phyloP scores from a whole-genome alignment of 2,888 invertebrate species.

The Amaurobius ferox region DNA sequence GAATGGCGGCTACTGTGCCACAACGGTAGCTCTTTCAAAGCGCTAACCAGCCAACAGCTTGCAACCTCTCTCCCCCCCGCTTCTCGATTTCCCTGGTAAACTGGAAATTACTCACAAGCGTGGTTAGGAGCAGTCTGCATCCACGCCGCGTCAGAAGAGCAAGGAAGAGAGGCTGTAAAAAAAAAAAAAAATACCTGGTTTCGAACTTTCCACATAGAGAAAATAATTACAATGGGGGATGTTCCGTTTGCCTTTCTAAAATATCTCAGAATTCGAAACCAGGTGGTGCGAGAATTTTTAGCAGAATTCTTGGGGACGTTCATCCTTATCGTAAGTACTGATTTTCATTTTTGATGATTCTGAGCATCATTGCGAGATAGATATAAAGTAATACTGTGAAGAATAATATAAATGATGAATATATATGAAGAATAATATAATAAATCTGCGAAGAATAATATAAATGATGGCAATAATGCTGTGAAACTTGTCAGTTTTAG shows the following conservation, averaged over 20 bases:
- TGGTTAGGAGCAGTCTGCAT: conserved; percentile 1
- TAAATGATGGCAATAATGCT: too few relatives aligned
- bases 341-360: too few relatives aligned
- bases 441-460: too few relatives aligned
- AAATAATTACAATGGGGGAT: conserved; percentile 39
- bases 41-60: not conserved
- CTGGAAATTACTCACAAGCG: conserved; percentile 4
- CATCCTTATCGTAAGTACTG: conserved; percentile 65
- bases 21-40: too few relatives aligned
- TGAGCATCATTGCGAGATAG: too few relatives aligned
- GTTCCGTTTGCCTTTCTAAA: conserved; percentile 57
- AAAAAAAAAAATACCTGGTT: not conserved
- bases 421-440: too few relatives aligned
- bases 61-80: not conserved
- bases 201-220: not conserved
- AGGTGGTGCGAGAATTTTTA: conserved; percentile 56
- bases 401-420: too few relatives aligned
- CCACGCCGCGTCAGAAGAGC: not conserved
- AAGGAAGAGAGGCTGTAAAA: not conserved
- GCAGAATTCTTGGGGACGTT: conserved; percentile 69
- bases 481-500: too few relatives aligned
- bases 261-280: conserved; percentile 42
- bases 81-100: not conserved
- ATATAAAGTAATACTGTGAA: too few relatives aligned
- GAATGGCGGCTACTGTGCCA: too few relatives aligned